Evolutionary conservation across 1,140 invertebrate species (phyloP).

Genomic region (Trichomalopsis sarcophagae): DNA sequence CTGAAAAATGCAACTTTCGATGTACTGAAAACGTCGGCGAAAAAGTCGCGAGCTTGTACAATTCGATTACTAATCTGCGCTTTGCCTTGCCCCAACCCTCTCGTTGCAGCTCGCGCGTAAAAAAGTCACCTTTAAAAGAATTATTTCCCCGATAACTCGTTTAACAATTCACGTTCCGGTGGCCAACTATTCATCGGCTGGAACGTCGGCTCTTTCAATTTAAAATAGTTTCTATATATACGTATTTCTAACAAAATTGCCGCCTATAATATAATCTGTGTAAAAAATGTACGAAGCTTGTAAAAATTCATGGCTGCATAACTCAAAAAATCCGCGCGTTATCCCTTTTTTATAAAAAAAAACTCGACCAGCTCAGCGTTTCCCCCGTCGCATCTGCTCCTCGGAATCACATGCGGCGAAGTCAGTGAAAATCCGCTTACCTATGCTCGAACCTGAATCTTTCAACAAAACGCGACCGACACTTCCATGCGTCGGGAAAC

Average conservation of each 20-base stretch:
- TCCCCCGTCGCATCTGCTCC: neutral
- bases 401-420: no score
- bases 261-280: no score
- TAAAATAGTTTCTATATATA: neutral
- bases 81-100: neutral
- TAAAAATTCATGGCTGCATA: no score
- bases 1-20: neutral
- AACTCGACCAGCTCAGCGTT: neutral
- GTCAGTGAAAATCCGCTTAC: neutral
- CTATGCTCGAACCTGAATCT: neutral
- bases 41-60: neutral
- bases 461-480: no score
- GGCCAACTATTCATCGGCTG: neutral
- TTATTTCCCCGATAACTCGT: neutral
- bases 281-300: no score
- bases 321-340: no score
- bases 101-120: neutral
- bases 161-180: neutral
- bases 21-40: neutral
- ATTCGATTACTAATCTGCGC: neutral
- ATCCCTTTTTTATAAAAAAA: neutral
- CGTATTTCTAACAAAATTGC: neutral
- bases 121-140: neutral
- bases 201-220: neutral
- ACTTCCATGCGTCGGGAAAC: no score